phyloP scores from a whole-genome alignment of 1,140 invertebrate genomes.

The Trichonephila clavata region DNA sequence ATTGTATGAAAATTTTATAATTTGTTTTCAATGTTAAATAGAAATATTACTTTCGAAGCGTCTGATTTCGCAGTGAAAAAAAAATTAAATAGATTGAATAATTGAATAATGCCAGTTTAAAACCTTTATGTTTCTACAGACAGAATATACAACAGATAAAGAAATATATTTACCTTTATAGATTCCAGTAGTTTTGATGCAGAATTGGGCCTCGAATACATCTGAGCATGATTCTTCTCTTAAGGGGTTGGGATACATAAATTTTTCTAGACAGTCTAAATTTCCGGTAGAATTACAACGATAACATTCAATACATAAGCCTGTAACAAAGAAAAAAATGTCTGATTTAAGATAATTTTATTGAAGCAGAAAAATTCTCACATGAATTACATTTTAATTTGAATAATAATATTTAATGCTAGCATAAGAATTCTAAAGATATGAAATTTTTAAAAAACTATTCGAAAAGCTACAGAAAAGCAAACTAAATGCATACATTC shows the following conservation, averaged over 20 bases:
- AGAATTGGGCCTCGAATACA: constrained; percentile 92
- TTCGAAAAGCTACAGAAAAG: too few species aligned
- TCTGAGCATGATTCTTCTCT: constrained; percentile 84
- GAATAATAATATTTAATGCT: background rate
- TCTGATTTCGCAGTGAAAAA: too few species aligned
- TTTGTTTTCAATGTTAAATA: too few species aligned
- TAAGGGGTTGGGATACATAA: constrained; percentile 80
- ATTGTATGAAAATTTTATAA: too few species aligned
- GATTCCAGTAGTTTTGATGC: constrained; percentile 95
- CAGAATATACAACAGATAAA: constrained; percentile 52
- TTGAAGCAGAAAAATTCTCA: background rate
- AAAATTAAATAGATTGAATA: too few species aligned
- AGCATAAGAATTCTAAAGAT: background rate
- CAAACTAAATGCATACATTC: too few species aligned
- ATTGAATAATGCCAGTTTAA: too few species aligned
- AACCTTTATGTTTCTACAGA: too few species aligned
- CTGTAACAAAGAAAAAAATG: constrained; percentile 79
- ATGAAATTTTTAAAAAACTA: too few species aligned
- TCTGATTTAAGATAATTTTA: too few species aligned
- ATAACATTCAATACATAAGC: constrained; percentile 89
- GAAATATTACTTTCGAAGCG: too few species aligned
- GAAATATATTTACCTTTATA: constrained; percentile 88
- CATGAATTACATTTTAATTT: background rate
- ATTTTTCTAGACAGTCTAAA: constrained; percentile 93
- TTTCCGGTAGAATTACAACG: constrained; percentile 91